Evolutionary conservation across 2,888 invertebrate species (phyloP).

Genomic region (Apotomis turbidana): DNA sequence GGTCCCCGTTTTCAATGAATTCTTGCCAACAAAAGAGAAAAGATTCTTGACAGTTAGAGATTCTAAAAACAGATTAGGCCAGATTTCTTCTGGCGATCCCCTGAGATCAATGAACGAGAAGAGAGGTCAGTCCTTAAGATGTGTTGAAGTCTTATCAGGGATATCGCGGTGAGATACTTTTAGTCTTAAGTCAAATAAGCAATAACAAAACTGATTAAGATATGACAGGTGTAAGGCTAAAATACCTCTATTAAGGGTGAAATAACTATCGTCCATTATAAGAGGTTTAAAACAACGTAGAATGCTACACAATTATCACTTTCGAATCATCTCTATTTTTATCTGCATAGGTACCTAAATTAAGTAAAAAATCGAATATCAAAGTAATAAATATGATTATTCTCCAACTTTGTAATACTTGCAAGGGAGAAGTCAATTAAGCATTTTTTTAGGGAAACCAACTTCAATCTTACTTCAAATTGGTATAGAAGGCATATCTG

Average conservation of each 20-base stretch:
- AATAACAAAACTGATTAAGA: not conserved
- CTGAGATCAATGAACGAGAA: slow-evolving; percentile 18
- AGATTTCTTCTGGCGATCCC: slow-evolving; percentile 16
- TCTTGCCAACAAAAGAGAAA: slow-evolving; percentile 2
- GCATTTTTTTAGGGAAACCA: slow-evolving; percentile 5
- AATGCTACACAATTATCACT: too few relatives aligned
- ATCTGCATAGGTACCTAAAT: not conserved
- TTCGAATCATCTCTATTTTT: too few relatives aligned
- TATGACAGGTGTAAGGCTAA: too few relatives aligned
- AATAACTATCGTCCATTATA: too few relatives aligned
- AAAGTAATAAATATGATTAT: too few relatives aligned
- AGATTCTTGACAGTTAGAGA: not conserved
- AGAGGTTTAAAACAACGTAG: too few relatives aligned
- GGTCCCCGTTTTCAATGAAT: not conserved
- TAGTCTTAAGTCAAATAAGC: not conserved
- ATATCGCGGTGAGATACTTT: slow-evolving; percentile 20
- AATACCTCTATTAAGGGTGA: too few relatives aligned
- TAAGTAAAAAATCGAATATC: too few relatives aligned
- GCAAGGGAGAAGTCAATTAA: too few relatives aligned
- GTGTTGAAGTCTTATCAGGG: slow-evolving; percentile 5
- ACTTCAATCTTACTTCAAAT: slow-evolving; percentile 16
- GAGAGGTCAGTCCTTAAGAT: slow-evolving; percentile 22
- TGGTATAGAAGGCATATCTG: slow-evolving; percentile 23
- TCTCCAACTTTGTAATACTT: too few relatives aligned
- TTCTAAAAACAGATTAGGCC: slow-evolving; percentile 25